These are phyloP conservation scores for Trichomalopsis sarcophagae DNA, from an alignment of 1,140 invertebrate species.

Conservation along the genomic window DNA sequence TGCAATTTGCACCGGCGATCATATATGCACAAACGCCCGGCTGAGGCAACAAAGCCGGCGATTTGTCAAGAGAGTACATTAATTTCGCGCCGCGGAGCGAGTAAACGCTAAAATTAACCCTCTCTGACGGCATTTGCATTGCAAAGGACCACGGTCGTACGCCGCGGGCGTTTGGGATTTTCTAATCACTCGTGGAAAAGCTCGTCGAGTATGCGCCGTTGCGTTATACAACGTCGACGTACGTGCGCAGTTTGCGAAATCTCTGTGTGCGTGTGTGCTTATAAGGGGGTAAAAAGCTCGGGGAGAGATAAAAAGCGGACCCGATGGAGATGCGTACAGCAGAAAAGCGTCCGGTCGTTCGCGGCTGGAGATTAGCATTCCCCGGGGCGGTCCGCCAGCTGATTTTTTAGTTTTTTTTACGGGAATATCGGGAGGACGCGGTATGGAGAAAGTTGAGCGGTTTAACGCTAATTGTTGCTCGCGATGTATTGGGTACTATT, in stretches of 20 bases:
- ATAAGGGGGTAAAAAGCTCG: neutral
- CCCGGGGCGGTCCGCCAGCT: neutral
- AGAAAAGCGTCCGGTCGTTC: neutral
- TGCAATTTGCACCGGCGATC: no score
- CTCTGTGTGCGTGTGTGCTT: neutral
- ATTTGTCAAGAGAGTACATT: no score
- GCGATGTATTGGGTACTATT: no score
- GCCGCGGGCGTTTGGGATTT: neutral
- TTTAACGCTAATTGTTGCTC: neutral
- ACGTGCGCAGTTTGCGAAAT: neutral
- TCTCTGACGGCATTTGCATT: no score
- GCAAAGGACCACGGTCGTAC: no score
- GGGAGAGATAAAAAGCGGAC: no score
- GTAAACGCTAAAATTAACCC: neutral
- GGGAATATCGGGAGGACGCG: no score
- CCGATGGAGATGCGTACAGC: neutral
- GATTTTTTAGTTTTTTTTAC: neutral
- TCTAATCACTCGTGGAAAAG: neutral
- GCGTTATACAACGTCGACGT: no score
- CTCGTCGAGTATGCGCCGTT: no score
- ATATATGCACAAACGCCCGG: no score
- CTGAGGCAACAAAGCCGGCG: no score
- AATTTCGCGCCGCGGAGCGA: neutral
- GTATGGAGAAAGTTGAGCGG: neutral
- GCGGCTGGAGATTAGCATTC: neutral